These are phyloP conservation scores for Cheirogaleus major DNA, from an alignment of 2,797 vertebrate genomes.

Conservation along the genomic window DNA sequence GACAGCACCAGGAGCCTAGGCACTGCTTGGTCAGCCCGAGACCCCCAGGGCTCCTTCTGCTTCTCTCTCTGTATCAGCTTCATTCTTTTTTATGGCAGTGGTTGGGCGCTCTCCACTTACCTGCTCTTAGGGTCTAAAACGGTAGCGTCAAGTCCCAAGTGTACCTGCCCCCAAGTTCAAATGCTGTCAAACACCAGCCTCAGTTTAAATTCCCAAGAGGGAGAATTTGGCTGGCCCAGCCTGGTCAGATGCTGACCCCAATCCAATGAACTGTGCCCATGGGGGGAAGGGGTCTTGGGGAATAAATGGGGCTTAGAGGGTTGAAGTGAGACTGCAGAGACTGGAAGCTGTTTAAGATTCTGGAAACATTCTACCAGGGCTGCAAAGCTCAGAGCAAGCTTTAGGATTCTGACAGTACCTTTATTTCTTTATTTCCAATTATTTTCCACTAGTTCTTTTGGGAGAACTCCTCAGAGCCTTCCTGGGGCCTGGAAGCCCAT, in stretches of 20 bases:
- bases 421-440: neutral
- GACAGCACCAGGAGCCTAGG: neutral
- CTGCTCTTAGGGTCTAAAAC: neutral
- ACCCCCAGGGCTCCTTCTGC: neutral
- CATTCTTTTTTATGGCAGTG: rapidly evolving
- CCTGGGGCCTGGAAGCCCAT: neutral
- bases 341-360: neutral
- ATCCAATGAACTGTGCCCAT: rapidly evolving
- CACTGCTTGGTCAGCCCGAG: neutral
- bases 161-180: neutral
- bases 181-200: neutral
- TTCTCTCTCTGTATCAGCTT: no score
- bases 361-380: neutral
- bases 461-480: neutral
- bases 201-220: neutral
- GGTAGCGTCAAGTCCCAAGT: neutral
- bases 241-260: neutral
- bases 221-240: neutral
- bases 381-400: neutral
- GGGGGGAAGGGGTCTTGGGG: neutral
- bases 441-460: neutral
- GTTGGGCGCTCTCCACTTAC: neutral
- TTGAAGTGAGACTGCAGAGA: neutral
- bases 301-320: neutral
- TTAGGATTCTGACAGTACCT: rapidly evolving